A percentile compares a stretch with the other conserved stretches of the same genome.
These are phyloP conservation scores for Drosophila bifasciata DNA, from an alignment of 1,140 invertebrate genomes.

Conservation along the genomic window DNA sequence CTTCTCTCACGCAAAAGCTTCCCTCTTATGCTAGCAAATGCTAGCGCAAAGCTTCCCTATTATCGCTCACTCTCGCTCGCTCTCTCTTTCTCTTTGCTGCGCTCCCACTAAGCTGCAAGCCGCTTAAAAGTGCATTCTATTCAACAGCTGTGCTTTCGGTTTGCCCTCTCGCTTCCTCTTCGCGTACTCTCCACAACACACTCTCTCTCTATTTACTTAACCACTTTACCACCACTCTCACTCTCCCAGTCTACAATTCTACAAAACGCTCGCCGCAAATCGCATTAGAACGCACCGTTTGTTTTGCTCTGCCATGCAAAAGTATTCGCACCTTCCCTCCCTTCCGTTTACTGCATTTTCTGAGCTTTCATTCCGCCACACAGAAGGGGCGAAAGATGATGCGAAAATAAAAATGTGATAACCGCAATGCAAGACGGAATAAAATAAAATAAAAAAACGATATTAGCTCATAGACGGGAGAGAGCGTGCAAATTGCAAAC, in stretches of 20 bases:
- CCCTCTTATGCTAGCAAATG: constrained; percentile 27
- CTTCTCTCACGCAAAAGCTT: constrained; percentile 7
- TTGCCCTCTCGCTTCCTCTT: constrained; percentile 14
- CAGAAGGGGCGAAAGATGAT: constrained; percentile 3
- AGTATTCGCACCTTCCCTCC: constrained; percentile 11
- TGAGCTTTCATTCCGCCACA: constrained; percentile 24
- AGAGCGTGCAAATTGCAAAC: constrained; percentile 33
- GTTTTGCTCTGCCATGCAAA: constrained; percentile 39
- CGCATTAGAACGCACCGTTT: constrained; percentile 64
- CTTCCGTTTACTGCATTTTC: constrained; percentile 2
- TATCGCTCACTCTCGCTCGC: constrained; percentile 32
- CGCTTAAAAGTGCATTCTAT: too few species aligned
- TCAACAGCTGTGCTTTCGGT: constrained; percentile 1
- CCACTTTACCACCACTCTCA: neutral
- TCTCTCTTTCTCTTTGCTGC: constrained; percentile 6
- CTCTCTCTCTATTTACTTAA: too few species aligned
- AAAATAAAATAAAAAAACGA: constrained; percentile 22
- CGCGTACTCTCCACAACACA: neutral
- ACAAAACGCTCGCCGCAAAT: constrained; percentile 37
- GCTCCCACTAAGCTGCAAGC: neutral
- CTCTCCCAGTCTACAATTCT: constrained; percentile 11
- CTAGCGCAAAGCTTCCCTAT: constrained; percentile 16
- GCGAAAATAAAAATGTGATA: constrained; percentile 48
- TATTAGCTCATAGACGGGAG: constrained; percentile 55
- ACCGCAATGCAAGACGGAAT: constrained; percentile 30